Evolutionary conservation across 2,113 vertebrate species (phyloP).

Genomic region (Sardina pilchardus): DNA sequence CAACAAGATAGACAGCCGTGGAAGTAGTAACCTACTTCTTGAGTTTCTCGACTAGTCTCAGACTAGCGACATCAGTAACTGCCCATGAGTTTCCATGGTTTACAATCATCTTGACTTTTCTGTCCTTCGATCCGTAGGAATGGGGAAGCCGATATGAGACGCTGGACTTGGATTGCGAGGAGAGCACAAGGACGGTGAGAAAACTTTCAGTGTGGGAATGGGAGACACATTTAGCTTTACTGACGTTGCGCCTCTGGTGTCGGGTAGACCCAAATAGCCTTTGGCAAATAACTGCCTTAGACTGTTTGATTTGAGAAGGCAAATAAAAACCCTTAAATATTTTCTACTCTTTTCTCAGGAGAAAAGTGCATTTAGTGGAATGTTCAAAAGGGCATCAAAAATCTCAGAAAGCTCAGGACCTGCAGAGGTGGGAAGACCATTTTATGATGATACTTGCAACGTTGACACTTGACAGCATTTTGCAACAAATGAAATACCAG

Average conservation of each 20-base stretch:
- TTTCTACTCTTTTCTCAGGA: conserved; percentile 40
- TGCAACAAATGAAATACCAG: background rate
- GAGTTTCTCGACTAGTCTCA: background rate
- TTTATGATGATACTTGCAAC: conserved; percentile 45
- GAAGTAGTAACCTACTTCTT: too few relatives aligned
- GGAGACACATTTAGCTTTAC: too few relatives aligned
- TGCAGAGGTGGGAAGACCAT: conserved; percentile 43
- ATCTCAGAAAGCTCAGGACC: conserved; percentile 29
- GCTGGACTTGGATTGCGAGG: background rate
- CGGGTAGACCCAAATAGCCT: background rate
- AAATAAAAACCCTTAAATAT: background rate
- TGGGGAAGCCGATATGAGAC: background rate
- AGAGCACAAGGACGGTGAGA: background rate
- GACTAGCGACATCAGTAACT: background rate
- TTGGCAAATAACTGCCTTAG: background rate
- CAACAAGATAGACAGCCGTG: background rate
- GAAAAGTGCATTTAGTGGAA: conserved; percentile 55
- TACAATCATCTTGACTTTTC: background rate
- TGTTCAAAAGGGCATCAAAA: conserved; percentile 58
- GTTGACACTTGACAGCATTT: conserved; percentile 29
- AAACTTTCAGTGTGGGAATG: background rate
- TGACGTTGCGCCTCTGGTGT: background rate
- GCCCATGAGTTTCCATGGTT: background rate
- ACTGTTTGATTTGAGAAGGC: background rate
- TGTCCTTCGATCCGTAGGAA: background rate